These are phyloP conservation scores for Lonchura striata DNA, from an alignment of 2,113 vertebrate species.

Conservation along the genomic window DNA sequence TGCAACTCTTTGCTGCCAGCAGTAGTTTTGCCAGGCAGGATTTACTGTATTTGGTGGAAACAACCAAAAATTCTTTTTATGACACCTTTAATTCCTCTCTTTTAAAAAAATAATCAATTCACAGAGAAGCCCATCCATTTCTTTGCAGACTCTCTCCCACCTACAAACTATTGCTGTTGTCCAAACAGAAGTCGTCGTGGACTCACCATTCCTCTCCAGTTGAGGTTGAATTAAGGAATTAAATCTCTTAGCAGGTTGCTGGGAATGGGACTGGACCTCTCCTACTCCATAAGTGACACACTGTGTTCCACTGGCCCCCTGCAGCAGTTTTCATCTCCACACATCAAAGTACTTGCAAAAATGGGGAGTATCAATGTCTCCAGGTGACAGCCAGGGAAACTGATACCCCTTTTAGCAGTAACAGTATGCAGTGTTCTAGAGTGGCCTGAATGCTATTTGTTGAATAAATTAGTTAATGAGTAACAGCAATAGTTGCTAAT, in stretches of 20 bases:
- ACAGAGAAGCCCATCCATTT: neutral
- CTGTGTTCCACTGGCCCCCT: neutral
- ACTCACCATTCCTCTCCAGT: neutral
- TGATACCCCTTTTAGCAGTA: conserved; percentile 57
- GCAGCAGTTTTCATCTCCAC: conserved; percentile 8
- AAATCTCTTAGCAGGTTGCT: neutral
- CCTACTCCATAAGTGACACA: neutral
- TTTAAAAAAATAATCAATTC: neutral
- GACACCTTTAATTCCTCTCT: neutral
- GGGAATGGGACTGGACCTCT: neutral
- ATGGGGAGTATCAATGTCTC: conserved; percentile 54
- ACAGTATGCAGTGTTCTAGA: conserved; percentile 62
- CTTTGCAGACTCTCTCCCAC: neutral
- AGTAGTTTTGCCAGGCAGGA: neutral
- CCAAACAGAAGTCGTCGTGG: neutral
- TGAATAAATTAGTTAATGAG: conserved; percentile 70
- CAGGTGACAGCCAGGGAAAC: conserved; percentile 65
- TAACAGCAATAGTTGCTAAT: conserved; percentile 68
- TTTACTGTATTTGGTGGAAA: neutral
- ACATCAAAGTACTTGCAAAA: conserved; percentile 29
- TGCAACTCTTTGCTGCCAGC: neutral
- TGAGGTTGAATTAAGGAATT: neutral
- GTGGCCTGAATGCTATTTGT: conserved; percentile 59
- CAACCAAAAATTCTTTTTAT: neutral
- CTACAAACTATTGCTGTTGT: fast-evolving